These are phyloP conservation scores for Plecotus auritus DNA, from an alignment of 2,113 vertebrate species.

Conservation along the genomic window DNA sequence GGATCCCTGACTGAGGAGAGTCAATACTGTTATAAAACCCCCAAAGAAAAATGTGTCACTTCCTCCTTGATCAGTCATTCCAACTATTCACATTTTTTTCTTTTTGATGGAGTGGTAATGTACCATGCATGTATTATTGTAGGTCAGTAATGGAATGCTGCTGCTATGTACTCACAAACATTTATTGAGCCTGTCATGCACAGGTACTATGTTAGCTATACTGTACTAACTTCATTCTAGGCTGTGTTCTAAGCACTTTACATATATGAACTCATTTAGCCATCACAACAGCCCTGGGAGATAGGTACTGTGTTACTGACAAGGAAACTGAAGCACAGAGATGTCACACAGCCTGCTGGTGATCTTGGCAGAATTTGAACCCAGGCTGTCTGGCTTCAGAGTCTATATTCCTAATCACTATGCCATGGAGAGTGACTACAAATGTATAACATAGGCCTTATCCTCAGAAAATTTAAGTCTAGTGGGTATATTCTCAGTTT, in stretches of 20 bases:
- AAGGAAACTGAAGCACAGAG: neutral
- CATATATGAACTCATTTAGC: neutral
- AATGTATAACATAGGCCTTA: neutral
- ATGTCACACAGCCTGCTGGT: neutral
- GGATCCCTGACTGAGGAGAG: neutral
- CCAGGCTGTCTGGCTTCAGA: neutral
- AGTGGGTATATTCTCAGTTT: neutral
- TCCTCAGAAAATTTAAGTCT: neutral
- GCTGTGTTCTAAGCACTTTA: neutral
- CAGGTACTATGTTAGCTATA: no score
- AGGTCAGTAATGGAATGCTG: neutral
- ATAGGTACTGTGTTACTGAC: neutral
- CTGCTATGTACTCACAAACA: neutral
- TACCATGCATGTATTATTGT: neutral
- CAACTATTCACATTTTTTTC: neutral
- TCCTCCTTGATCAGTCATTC: neutral
- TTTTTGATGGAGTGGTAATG: neutral
- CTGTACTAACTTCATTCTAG: neutral
- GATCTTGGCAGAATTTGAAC: neutral
- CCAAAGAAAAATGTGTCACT: neutral
- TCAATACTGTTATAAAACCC: neutral
- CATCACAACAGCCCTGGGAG: neutral
- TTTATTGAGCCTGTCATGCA: neutral
- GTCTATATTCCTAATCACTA: neutral
- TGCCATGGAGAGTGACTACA: neutral